Evolutionary conservation across 2,888 invertebrate genomes (phyloP), one percentile per base, ranked within the genome.

Genomic region (Nomada hirtipes): DNA sequence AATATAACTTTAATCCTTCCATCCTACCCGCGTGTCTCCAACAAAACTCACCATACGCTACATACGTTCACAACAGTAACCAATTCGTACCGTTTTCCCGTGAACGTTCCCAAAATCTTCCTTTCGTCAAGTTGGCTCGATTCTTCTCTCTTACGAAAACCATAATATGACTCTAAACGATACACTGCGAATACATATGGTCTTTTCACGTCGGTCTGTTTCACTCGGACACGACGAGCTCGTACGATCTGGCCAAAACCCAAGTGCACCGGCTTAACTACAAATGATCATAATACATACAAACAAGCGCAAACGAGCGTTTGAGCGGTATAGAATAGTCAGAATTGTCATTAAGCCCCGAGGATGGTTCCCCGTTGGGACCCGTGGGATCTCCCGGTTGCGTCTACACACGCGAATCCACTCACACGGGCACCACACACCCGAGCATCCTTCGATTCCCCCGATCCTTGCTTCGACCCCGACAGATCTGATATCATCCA

Each of bases 291-390:
- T 86, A 83, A 86, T 91, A 89, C 90, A 89, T 90, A 93, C 89
- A 92, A 93, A 91, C 90, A 92, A 90, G 90, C 88, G 89, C 91
- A 92, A 93, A 93, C 91, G 93, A 93, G 92, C 92, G 86, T 92
- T 93, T 92, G 93, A 92, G 91, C 91, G 90, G 88, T 90, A 91
- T 91, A 90, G 91, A 92, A 91, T 91, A 88, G 91, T 89, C 89
- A 80, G 89, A 89, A 92, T 92, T 90, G 91, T 91, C 91, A 89
- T 89, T 86, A 89, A 86, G 89, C 86, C 76, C 83, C 82, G 73
- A 79, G 86, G 86, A 86, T 85, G 84, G 84, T 86, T 82, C 79
- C 85, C 84, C 80, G 59, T 84, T 81, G 90, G 90, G 91, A 92
- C 91, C 90, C 90, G 90, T 91, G 91, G 91, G 92, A 92, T 91